phyloP scores from a whole-genome alignment of 2,797 vertebrate species.

The Pygocentrus nattereri region DNA sequence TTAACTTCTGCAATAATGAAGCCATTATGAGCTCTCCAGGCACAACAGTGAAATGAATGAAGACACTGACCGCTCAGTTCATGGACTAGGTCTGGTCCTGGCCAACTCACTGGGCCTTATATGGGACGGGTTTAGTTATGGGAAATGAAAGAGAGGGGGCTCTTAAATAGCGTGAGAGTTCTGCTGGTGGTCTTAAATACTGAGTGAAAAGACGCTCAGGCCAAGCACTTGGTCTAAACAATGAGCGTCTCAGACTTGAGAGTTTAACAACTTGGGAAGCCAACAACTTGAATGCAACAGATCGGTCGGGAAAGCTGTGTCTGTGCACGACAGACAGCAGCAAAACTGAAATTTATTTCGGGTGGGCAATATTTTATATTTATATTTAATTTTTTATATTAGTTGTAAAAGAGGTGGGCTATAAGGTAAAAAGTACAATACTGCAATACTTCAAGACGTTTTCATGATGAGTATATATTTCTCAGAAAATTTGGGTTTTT shows the following conservation, averaged over 20 bases:
- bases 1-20: constrained; percentile 86
- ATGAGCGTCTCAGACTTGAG: constrained; percentile 36
- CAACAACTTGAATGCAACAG: not conserved
- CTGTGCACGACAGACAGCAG: not conserved
- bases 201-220: constrained; percentile 36
- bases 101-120: constrained; percentile 77
- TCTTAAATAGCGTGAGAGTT: constrained; percentile 66
- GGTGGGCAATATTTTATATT: too few species aligned
- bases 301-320: not conserved
- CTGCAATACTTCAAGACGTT: too few species aligned
- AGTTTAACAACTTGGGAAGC: constrained; percentile 19
- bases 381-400: too few species aligned
- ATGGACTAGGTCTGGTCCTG: constrained; percentile 79
- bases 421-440: too few species aligned
- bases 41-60: constrained; percentile 79
- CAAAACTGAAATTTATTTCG: not conserved
- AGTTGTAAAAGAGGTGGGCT: too few species aligned
- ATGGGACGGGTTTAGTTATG: constrained; percentile 81
- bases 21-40: constrained; percentile 84
- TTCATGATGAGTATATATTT: too few species aligned
- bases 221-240: constrained; percentile 69
- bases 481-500: too few species aligned
- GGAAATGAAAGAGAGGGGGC: constrained; percentile 72
- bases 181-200: constrained; percentile 50
- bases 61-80: constrained; percentile 84